Evolutionary conservation across 1,140 invertebrate species (phyloP).

Genomic region (Bombus soroeensis): DNA sequence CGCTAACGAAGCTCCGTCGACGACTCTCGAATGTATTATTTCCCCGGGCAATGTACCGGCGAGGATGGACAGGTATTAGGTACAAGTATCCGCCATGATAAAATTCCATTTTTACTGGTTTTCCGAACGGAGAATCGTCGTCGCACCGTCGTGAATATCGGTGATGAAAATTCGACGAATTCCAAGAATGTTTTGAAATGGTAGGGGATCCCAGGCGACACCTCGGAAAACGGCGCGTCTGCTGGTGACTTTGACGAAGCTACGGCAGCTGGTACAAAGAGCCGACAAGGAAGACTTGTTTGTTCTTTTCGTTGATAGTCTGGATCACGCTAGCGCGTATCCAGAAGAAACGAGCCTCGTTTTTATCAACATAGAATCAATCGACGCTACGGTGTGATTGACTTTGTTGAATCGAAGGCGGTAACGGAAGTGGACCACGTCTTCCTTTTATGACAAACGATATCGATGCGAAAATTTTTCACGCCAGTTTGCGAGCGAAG

Average conservation of each 20-base stretch:
- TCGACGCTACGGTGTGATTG: background rate
- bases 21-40: background rate
- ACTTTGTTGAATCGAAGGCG: background rate
- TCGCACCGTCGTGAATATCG: conserved; percentile 36
- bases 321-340: background rate
- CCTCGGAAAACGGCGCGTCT: conserved; percentile 38
- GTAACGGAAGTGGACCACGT: background rate
- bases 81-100: no score
- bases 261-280: conserved; percentile 37
- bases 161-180: conserved; percentile 6
- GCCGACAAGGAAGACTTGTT: conserved; percentile 18
- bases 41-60: background rate
- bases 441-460: background rate
- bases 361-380: conserved; percentile 39
- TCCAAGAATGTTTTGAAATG: background rate
- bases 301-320: background rate
- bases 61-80: background rate
- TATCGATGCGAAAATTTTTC: background rate
- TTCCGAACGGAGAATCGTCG: background rate
- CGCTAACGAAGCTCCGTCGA: conserved; percentile 17
- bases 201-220: background rate
- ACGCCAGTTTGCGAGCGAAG: background rate
- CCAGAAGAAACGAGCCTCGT: background rate
- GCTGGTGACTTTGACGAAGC: conserved; percentile 63
- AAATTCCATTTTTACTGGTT: background rate